Percentiles rank a stretch among this genome's conserved stretches.
Conservation (phyloP, 2,888 invertebrate genomes). For the Conus canariensis region DNA sequence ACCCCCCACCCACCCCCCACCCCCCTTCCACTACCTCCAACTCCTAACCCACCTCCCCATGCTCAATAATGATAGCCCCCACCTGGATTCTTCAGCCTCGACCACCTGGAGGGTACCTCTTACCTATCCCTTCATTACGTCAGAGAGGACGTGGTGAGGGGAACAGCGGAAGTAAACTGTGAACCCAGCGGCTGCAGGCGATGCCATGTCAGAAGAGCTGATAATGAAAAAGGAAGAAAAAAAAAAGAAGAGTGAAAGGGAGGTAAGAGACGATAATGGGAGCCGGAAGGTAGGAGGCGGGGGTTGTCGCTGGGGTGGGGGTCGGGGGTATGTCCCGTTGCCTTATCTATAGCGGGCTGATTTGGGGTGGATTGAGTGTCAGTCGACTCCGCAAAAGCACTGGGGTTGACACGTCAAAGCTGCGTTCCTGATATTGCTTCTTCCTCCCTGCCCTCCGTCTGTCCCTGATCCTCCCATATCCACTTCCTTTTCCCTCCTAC, state of each 20-base stretch:
- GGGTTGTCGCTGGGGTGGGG: too few relatives aligned
- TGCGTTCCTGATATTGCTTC: neutral
- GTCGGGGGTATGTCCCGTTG: neutral
- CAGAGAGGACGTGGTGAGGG: neutral
- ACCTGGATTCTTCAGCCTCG: too few relatives aligned
- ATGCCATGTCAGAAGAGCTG: neutral
- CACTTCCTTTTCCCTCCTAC: neutral
- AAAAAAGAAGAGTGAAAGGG: neutral
- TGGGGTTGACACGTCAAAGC: neutral
- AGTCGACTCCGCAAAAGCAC: neutral
- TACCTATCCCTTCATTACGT: neutral
- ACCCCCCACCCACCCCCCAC: neutral
- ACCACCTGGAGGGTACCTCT: neutral
- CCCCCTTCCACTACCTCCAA: neutral
- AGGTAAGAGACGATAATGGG: constrained; percentile 21
- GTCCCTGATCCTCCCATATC: neutral
- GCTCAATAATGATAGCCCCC: too few relatives aligned
- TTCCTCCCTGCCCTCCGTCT: neutral
- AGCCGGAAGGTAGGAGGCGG: neutral
- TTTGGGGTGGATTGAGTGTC: neutral
- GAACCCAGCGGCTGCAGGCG: too few relatives aligned
- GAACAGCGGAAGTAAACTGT: neutral
- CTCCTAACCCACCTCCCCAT: neutral
- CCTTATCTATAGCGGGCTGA: constrained; percentile 12
- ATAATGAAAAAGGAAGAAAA: neutral